A percentile compares a stretch with the other conserved stretches of the same genome.
Conservation (phyloP, 1,140 invertebrate species). For the Ceratosolen fusciceps region DNA sequence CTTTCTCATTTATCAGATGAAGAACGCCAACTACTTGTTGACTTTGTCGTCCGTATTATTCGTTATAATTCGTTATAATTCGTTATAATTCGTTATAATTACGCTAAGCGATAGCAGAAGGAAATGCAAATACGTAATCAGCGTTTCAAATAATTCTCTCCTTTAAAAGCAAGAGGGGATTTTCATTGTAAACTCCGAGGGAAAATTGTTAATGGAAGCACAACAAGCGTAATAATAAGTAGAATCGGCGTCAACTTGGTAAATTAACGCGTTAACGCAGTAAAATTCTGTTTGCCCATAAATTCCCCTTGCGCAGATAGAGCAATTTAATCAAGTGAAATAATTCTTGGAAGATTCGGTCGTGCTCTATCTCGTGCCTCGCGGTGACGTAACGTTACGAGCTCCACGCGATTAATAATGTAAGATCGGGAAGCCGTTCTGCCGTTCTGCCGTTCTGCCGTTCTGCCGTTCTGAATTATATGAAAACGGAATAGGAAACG, state of each 20-base stretch:
- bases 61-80: background rate
- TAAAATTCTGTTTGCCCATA: background rate
- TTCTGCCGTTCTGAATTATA: background rate
- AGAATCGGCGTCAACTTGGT: background rate
- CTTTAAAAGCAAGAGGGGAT: background rate
- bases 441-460: too few species aligned
- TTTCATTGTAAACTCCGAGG: background rate
- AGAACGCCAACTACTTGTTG: background rate
- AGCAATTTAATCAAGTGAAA: slow-evolving; percentile 2
- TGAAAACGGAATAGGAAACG: too few species aligned
- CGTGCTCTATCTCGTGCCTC: background rate
- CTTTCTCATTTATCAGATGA: slow-evolving; percentile 17
- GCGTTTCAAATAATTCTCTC: too few species aligned
- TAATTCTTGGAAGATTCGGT: background rate
- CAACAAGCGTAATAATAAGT: background rate
- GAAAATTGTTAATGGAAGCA: background rate
- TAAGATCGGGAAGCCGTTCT: too few species aligned
- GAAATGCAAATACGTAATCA: background rate
- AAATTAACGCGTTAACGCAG: background rate
- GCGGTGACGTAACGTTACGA: background rate
- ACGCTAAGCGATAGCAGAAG: background rate
- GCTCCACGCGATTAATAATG: background rate
- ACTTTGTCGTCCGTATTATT: background rate
- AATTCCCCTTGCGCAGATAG: background rate
- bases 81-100: background rate